These are phyloP conservation scores for Poecilia wingei DNA, from an alignment of 2,797 vertebrate species.

Conservation along the genomic window DNA sequence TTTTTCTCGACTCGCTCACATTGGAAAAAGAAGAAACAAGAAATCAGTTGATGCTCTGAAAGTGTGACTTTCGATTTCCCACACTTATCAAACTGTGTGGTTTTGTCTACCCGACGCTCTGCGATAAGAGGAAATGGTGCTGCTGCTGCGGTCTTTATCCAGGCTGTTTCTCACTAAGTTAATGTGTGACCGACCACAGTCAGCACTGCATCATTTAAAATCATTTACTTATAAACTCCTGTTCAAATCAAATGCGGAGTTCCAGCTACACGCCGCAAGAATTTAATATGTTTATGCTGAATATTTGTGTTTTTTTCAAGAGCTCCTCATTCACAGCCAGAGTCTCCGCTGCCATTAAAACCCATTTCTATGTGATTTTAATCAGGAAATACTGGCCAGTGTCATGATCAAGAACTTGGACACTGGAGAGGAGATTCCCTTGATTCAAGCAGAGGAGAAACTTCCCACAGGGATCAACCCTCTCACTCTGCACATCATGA, in stretches of 20 bases:
- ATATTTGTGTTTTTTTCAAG: neutral
- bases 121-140: neutral
- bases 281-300: neutral
- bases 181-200: neutral
- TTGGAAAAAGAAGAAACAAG: neutral
- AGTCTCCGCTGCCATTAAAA: neutral
- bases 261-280: neutral
- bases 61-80: neutral
- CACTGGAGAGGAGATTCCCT: slow-evolving; percentile 98
- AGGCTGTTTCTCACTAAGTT: neutral
- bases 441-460: slow-evolving; percentile 97
- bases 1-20: neutral
- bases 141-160: neutral
- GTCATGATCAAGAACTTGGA: slow-evolving; percentile 99
- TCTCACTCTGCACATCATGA: slow-evolving; percentile 97
- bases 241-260: too few relatives aligned
- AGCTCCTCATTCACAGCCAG: neutral
- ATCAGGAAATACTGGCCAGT: slow-evolving; percentile 96
- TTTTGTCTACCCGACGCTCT: neutral
- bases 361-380: slow-evolving; percentile 20
- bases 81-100: neutral
- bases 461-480: slow-evolving; percentile 97
- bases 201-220: neutral
- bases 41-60: neutral
- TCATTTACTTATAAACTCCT: neutral